A percentile compares a stretch with the other conserved stretches of the same genome.
Conservation (phyloP, 2,797 vertebrate genomes). For the Nasua narica region DNA sequence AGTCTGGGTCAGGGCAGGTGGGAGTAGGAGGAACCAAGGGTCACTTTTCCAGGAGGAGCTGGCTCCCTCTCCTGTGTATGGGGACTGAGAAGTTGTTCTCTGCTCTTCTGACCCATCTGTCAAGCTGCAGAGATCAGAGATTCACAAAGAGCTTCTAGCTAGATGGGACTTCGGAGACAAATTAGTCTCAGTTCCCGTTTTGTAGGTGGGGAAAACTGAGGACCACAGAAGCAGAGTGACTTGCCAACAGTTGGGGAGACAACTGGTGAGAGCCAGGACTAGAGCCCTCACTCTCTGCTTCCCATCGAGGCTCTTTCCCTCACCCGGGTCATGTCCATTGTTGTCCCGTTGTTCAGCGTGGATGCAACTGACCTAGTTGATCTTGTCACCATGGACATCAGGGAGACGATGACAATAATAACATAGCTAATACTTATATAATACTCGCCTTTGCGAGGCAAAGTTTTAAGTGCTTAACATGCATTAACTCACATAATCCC, state of each 20-base stretch:
- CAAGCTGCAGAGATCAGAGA: background rate
- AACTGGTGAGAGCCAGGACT: background rate
- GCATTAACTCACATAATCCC: background rate
- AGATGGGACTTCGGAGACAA: background rate
- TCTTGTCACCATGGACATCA: background rate
- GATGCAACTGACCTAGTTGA: background rate
- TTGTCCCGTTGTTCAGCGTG: background rate
- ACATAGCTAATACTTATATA: background rate
- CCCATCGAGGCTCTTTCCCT: background rate
- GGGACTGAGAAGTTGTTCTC: background rate
- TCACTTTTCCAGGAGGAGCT: background rate
- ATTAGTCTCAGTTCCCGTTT: background rate
- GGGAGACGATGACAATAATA: background rate
- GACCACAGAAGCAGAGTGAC: background rate
- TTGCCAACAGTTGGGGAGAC: background rate
- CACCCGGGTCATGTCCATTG: fast-evolving
- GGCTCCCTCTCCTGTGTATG: background rate
- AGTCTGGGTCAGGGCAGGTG: background rate
- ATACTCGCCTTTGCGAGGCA: background rate
- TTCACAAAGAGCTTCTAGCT: background rate
- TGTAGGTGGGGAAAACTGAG: background rate
- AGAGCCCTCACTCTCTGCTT: background rate
- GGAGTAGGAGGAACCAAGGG: background rate
- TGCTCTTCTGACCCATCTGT: background rate
- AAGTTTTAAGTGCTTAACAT: background rate